Conservation (phyloP, 1,140 invertebrate species). For the Probaryconus sp. region DNA sequence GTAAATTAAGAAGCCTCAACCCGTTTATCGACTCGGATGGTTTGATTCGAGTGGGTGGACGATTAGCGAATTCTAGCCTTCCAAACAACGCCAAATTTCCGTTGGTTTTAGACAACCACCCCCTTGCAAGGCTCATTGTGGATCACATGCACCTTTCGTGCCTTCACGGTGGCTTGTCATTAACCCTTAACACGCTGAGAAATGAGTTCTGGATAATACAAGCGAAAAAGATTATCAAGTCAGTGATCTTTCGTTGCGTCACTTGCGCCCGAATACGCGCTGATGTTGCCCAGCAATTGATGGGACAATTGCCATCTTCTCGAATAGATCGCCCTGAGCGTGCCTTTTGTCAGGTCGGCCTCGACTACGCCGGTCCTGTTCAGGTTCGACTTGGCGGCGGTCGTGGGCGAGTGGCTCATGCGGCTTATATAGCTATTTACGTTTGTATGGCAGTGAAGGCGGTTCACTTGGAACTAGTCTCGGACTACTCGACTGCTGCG, state of each 20-base stretch:
- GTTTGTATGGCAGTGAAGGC: slow-evolving; percentile 4
- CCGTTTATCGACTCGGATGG: not conserved
- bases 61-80: not conserved
- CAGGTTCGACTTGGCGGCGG: not conserved
- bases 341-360: not conserved
- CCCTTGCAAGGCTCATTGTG: not conserved
- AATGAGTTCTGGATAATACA: not conserved
- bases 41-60: slow-evolving; percentile 9
- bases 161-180: not conserved
- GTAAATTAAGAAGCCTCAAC: not conserved
- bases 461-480: not conserved
- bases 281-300: not conserved
- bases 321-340: not conserved
- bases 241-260: not conserved
- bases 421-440: slow-evolving; percentile 4
- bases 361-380: slow-evolving; percentile 5
- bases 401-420: not conserved
- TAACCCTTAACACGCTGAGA: not conserved
- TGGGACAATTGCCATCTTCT: not conserved
- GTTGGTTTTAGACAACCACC: not conserved
- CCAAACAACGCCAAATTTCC: not conserved
- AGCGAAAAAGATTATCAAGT: slow-evolving; percentile 1
- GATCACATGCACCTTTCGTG: not conserved
- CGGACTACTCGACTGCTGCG: not conserved
- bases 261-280: not conserved